phyloP scores from a whole-genome alignment of 1,140 invertebrate species.

The Schlechtendalia chinensis region DNA sequence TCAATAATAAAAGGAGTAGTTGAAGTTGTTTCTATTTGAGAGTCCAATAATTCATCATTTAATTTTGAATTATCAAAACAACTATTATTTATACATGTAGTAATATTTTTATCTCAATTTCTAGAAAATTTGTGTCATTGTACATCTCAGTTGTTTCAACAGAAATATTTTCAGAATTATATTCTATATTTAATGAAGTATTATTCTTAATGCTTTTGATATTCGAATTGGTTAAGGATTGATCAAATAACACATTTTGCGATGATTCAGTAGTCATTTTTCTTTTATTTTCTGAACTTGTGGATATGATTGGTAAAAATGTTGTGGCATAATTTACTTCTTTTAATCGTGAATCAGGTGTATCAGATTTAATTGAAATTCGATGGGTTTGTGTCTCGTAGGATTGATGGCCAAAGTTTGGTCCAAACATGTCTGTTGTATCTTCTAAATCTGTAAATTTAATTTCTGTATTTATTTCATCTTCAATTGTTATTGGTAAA shows the following conservation, averaged over 20 bases:
- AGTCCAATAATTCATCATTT: neutral
- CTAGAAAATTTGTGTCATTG: neutral
- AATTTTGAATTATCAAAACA: neutral
- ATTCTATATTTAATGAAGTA: constrained; percentile 1
- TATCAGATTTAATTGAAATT: neutral
- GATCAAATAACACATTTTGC: neutral
- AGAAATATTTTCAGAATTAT: neutral
- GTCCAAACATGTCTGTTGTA: constrained; percentile 38
- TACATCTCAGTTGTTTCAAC: neutral
- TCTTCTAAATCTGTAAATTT: constrained; percentile 36
- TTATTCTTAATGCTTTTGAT: neutral
- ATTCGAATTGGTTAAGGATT: neutral
- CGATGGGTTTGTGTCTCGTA: constrained; percentile 4
- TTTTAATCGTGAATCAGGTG: neutral
- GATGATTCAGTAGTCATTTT: neutral
- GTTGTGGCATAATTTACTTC: neutral
- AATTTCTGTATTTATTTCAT: constrained; percentile 26
- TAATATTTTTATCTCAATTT: neutral
- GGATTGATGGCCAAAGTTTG: constrained; percentile 17
- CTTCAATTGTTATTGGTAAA: constrained; percentile 1
- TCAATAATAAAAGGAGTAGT: constrained; percentile 39
- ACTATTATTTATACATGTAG: constrained; percentile 18
- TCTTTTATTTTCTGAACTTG: neutral
- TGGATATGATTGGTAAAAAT: neutral
- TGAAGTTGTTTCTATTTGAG: constrained; percentile 6